phyloP scores from a whole-genome alignment of 1,140 invertebrate species.

The Megalopta genalis region DNA sequence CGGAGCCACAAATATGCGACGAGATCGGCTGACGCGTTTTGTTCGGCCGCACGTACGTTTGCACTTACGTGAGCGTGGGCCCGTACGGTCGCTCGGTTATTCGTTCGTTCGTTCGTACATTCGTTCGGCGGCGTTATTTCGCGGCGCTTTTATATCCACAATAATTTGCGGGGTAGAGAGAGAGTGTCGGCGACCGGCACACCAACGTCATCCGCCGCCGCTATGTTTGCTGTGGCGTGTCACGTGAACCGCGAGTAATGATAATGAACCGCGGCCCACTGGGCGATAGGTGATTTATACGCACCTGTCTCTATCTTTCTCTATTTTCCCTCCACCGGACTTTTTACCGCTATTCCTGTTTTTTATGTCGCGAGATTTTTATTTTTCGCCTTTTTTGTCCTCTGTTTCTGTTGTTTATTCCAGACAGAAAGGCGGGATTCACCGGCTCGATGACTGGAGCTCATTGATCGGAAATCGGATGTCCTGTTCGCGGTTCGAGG shows the following conservation, averaged over 20 bases:
- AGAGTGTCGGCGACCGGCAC: conserved; percentile 17
- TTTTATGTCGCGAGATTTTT: background rate
- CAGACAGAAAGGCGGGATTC: background rate
- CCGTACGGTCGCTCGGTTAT: conserved; percentile 29
- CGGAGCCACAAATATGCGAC: conserved; percentile 76
- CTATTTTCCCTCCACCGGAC: background rate
- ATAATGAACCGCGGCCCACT: conserved; percentile 62
- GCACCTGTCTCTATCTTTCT: conserved; percentile 10
- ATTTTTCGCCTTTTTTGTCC: background rate
- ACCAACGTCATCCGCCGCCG: conserved; percentile 44
- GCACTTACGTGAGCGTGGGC: conserved; percentile 44
- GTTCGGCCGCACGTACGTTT: conserved; percentile 46
- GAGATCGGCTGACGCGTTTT: conserved; percentile 63
- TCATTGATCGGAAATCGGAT: background rate
- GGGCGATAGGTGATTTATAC: conserved; percentile 59
- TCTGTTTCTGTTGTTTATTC: background rate
- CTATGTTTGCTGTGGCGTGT: conserved; percentile 35
- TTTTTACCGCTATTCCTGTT: conserved; percentile 12
- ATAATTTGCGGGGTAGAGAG: conserved; percentile 61
- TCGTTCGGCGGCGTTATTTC: conserved; percentile 59
- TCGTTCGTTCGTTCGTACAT: conserved; percentile 46
- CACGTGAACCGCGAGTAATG: conserved; percentile 67
- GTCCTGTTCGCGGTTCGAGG: background rate
- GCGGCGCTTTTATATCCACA: conserved; percentile 66
- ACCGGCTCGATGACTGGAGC: background rate